Conservation (phyloP, 1,140 invertebrate species). For the Wasmannia auropunctata region DNA sequence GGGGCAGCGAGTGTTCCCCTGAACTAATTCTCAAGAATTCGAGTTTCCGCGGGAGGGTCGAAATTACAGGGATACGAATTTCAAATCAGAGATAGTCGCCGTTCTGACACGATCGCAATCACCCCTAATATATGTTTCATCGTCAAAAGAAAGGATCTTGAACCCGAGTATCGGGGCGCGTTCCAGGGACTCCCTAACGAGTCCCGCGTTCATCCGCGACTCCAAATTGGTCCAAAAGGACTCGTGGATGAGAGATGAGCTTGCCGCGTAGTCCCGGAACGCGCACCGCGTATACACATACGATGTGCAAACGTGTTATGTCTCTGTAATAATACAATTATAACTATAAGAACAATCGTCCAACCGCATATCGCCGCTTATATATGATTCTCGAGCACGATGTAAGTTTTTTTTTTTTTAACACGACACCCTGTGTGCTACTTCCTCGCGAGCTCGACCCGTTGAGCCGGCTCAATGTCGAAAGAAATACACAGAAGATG, state of each 20-base stretch:
- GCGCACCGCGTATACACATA: neutral
- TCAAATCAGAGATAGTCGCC: neutral
- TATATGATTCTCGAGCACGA: constrained; percentile 6
- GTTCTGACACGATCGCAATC: neutral
- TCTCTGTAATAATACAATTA: constrained; percentile 44
- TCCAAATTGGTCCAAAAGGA: constrained; percentile 9
- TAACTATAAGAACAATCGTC: constrained; percentile 39
- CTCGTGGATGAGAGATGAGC: neutral
- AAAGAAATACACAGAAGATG: constrained; percentile 61
- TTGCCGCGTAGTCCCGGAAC: neutral
- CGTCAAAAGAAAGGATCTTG: neutral
- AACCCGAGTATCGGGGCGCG: neutral
- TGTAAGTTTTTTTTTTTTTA: constrained; percentile 42
- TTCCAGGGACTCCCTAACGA: neutral
- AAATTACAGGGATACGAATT: neutral
- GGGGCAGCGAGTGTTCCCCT: too few species aligned
- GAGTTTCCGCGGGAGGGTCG: neutral
- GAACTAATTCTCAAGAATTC: neutral
- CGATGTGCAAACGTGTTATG: neutral
- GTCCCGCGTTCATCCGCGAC: neutral
- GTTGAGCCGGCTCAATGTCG: constrained; percentile 36
- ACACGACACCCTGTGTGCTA: constrained; percentile 63
- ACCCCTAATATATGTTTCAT: neutral
- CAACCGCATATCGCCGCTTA: constrained; percentile 15
- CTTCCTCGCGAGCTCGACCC: constrained; percentile 48